These are phyloP conservation scores for Galleria mellonella DNA, from an alignment of 1,140 invertebrate genomes.

Conservation along the genomic window DNA sequence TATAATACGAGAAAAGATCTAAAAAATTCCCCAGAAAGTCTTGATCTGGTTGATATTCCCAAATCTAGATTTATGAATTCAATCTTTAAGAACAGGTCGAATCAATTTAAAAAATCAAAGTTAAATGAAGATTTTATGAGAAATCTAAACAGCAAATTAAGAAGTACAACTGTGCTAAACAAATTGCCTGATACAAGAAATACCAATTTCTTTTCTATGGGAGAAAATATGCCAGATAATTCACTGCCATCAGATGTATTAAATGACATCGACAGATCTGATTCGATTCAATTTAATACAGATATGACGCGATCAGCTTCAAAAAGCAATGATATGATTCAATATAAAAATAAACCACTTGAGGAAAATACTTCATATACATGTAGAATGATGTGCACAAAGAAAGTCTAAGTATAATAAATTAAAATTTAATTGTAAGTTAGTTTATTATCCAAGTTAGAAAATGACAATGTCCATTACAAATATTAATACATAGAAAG, in stretches of 20 bases:
- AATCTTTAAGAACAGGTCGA: no score
- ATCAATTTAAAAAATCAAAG: no score
- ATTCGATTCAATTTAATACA: neutral
- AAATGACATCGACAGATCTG: neutral
- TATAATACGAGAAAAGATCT: no score
- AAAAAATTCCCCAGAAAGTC: no score
- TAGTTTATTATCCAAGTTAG: neutral
- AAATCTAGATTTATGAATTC: no score
- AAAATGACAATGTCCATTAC: no score
- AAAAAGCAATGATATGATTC: constrained; percentile 15
- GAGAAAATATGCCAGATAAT: constrained; percentile 18
- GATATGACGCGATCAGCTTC: constrained; percentile 30
- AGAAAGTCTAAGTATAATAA: constrained; percentile 10
- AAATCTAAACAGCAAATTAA: no score
- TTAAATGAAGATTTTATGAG: no score
- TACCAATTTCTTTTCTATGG: constrained; percentile 14
- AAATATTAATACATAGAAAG: no score
- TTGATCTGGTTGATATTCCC: no score
- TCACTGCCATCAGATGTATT: constrained; percentile 6
- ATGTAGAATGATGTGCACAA: constrained; percentile 48
- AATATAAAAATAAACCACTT: constrained; percentile 12
- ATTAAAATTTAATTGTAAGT: neutral
- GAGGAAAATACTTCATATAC: constrained; percentile 51
- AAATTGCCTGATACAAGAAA: no score
- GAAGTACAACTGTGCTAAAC: no score